Base-by-base conservation (phyloP, 2,888 invertebrate genomes). In the Protophormia terraenovae region DNA sequence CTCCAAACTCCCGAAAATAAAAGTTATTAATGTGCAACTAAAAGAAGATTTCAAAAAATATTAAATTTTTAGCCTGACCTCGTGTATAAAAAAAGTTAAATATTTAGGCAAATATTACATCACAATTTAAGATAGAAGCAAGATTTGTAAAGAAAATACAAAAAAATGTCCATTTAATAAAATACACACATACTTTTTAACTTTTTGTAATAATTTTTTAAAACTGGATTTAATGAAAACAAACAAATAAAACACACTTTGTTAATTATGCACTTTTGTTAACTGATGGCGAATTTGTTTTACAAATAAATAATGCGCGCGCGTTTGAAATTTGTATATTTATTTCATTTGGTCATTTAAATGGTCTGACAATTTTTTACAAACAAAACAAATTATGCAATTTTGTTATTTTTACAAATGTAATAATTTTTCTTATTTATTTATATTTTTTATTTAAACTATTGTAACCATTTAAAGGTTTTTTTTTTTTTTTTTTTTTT, bases 91-190 rank as follows among this genome's bases (percentile, higher is more conserved):
- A 55, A 47, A 71, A 72, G 35, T 32, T 62, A 38, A 75, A 67
- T 71, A 69, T 84, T 79, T 47, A 71, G 64, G 58, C 71, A 84
- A 67, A 66, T 45, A 80, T 84, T 84, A 84, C 84, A 84, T 84
- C 84, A 84, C 66, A 84, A 32, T 29, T 58, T 60, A 22, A 66
- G 38, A 16, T 38, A 58, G 10, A 75, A 62, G 29, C 27, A 38
- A 47, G n/a, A 35, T 6, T 53, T 41, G 7, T 24, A 53, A 35
- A 14, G 4, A 62, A 35, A 38, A 55, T 35, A 32, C 10, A 53
- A 32, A n/a, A n/a, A 38, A 27, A 47, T 27, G 14, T 5, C 0
- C 7, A 14, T 32, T 29, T n/a, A n/a, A 1, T 14, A 69, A 38
- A 53, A 29, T 29, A 29, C 41, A 79, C 10, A 53, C 16, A 35